Evolutionary conservation across 2,888 invertebrate genomes (phyloP), one percentile per base, ranked within the genome.

Genomic region (Drosophila eohydei): DNA sequence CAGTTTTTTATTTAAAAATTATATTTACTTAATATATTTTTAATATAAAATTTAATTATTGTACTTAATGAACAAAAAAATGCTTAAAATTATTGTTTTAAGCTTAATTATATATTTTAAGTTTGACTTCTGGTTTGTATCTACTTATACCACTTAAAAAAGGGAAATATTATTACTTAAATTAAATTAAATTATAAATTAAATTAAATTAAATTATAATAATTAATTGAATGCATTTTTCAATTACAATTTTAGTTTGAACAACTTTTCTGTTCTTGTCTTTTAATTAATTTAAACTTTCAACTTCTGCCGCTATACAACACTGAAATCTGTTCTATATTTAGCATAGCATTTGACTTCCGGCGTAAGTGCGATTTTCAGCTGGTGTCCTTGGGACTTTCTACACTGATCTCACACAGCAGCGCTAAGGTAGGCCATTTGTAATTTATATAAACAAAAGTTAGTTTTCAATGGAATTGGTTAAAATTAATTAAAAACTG

Each of bases 351-450:
- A 14, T 46, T 28, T 46, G 16, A 46, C 32, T n/a, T 48, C 5
- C 48, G 48, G 34, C 44, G n/a, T 8, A 8, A 44, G n/a, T 8
- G 16, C 36, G 12, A 57, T 28, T 16, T 28, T 57, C 44, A 57
- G 57, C 57, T 46, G 36, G 57, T 57, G 36, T 57, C 44, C 12
- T 57, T 57, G 57, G n/a, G 36, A 6, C 16, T 36, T 8, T 16
- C 16, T 57, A 36, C 46, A 16, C 28, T 26, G 57, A 44, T 44
- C 34, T 57, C 26, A 28, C 34, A n/a, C 9, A 34, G 26, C 56
- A 11, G 34, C 44, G 34, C 43, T 44, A 56, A 56, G 56, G 43
- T 56, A 34, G 43, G 56, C 56, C 26, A 26, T n/a, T 26, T 44
- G 56, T 56, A 56, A 56, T 34, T 43, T 43, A 44, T 16, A 32